phyloP scores from a whole-genome alignment of 2,888 invertebrate genomes.

The Temnothorax rugatulus region DNA sequence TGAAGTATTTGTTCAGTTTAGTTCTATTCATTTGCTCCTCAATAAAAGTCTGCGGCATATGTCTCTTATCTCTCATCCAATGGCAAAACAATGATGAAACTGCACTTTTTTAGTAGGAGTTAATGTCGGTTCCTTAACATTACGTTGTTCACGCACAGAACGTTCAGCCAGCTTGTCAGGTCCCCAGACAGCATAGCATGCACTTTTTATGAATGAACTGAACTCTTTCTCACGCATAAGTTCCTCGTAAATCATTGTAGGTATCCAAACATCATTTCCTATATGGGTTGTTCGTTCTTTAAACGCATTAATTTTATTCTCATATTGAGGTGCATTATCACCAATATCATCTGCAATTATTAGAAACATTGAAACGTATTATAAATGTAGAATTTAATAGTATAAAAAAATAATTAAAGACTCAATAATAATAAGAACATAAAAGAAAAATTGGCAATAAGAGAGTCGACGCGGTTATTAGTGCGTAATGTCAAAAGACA shows the following conservation, averaged over 20 bases:
- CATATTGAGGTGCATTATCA: not conserved
- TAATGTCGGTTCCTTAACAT: not conserved
- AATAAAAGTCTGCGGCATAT: conserved; percentile 2
- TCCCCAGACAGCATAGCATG: conserved; percentile 35
- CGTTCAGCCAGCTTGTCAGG: conserved; percentile 4
- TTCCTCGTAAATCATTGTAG: not conserved
- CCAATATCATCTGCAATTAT: not conserved
- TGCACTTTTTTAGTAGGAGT: not conserved
- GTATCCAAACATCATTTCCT: not conserved
- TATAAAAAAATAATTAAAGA: not conserved
- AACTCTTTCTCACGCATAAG: conserved; percentile 1
- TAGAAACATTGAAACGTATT: not conserved
- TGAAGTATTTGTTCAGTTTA: not conserved
- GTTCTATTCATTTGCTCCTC: conserved; percentile 2
- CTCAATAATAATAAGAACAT: too few relatives aligned
- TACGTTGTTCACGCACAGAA: conserved; percentile 6
- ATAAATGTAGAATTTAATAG: not conserved
- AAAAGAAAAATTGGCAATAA: too few relatives aligned
- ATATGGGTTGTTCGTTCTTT: not conserved
- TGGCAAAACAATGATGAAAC: conserved; percentile 4
- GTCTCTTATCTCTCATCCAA: not conserved
- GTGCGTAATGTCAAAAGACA: too few relatives aligned
- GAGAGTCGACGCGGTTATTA: too few relatives aligned
- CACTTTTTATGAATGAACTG: not conserved
- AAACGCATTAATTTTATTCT: not conserved